Conservation (phyloP, 2,113 vertebrate species). For the Barbus barbus region DNA sequence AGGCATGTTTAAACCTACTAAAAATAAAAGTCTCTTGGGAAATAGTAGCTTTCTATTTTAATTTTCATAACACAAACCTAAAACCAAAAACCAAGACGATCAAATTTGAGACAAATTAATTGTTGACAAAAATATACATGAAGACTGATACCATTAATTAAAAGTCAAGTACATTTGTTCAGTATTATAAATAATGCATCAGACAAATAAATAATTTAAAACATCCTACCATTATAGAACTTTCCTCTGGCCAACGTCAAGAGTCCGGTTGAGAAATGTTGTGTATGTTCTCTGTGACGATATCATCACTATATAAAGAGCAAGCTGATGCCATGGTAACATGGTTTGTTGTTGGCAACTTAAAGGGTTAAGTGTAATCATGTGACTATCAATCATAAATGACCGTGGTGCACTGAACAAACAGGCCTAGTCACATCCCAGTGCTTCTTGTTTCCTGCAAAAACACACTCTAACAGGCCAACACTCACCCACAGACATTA, state of each 20-base stretch:
- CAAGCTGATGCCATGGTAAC: constrained; percentile 47
- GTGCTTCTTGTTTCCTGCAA: constrained; percentile 1
- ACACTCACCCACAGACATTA: neutral
- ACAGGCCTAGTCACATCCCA: constrained; percentile 46
- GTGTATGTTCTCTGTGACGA: constrained; percentile 30
- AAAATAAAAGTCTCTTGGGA: neutral
- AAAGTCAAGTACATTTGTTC: neutral
- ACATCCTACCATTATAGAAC: constrained; percentile 58
- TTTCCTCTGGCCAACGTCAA: constrained; percentile 37
- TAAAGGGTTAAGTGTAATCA: constrained; percentile 49
- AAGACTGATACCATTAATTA: neutral
- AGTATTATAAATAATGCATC: neutral
- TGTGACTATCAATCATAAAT: constrained; percentile 31
- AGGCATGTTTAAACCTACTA: neutral
- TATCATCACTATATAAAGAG: constrained; percentile 48
- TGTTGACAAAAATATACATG: neutral
- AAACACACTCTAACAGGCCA: neutral
- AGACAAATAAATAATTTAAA: neutral
- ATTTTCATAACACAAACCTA: neutral
- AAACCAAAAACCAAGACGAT: neutral
- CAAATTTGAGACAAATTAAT: neutral
- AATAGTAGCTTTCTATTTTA: neutral
- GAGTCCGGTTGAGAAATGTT: constrained; percentile 43
- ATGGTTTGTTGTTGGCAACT: constrained; percentile 56
- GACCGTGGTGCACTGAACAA: constrained; percentile 40